Percentiles rank a stretch among this genome's conserved stretches.
These are phyloP conservation scores for Phrynocephalus guinanensis DNA, from an alignment of 2,797 vertebrate genomes.

Conservation along the genomic window DNA sequence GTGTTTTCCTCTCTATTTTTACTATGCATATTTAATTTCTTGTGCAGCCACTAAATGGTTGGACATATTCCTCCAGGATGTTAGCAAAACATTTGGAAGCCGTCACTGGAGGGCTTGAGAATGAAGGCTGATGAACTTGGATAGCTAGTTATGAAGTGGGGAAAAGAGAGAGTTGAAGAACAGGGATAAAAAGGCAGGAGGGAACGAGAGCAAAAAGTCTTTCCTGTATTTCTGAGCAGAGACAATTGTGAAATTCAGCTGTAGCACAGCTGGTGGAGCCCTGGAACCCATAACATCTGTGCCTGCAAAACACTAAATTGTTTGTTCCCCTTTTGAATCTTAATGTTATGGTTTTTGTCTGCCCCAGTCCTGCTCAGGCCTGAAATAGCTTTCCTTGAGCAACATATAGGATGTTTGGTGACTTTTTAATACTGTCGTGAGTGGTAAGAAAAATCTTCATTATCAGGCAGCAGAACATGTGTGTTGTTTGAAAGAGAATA, in stretches of 20 bases:
- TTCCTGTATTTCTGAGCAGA: constrained; percentile 9
- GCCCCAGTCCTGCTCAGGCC: neutral
- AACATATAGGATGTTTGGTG: neutral
- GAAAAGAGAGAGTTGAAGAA: neutral
- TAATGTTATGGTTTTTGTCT: constrained; percentile 8
- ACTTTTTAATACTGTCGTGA: constrained; percentile 5
- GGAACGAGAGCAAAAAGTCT: neutral
- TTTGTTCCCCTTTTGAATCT: constrained; percentile 5
- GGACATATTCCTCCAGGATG: constrained; percentile 14
- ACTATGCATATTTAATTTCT: constrained; percentile 6
- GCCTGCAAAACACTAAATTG: constrained; percentile 14
- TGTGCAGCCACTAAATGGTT: constrained; percentile 8
- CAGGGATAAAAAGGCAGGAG: neutral
- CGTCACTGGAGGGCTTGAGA: neutral
- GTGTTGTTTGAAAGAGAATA: neutral
- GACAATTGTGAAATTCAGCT: constrained; percentile 40
- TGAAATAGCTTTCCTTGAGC: neutral
- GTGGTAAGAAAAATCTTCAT: neutral
- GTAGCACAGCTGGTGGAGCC: constrained; percentile 32
- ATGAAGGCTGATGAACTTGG: constrained; percentile 6
- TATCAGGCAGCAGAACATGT: neutral
- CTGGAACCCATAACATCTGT: constrained; percentile 13
- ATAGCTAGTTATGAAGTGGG: constrained; percentile 10
- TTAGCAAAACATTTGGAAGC: constrained; percentile 16
- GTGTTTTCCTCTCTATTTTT: constrained; percentile 21